Percentiles rank a stretch among this genome's conserved stretches.
phyloP scores from a whole-genome alignment of 2,113 vertebrate species.

The Psophia crepitans region DNA sequence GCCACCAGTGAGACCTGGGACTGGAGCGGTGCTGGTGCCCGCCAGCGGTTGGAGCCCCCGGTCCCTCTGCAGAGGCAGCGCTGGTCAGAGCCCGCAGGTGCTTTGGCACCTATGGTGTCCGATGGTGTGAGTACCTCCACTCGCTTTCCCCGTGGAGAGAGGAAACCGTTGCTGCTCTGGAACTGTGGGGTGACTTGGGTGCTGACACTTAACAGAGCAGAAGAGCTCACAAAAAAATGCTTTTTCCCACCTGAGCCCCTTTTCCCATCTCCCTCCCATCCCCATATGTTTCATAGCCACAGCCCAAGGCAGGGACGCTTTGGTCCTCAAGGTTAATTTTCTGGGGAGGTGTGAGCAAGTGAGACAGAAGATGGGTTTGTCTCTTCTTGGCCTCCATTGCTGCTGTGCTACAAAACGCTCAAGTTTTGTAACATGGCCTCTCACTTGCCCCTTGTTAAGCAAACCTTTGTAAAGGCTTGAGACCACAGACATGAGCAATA shows the following conservation, averaged over 20 bases:
- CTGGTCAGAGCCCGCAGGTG: neutral
- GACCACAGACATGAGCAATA: conserved; percentile 17
- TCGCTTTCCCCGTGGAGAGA: neutral
- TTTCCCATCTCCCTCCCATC: conserved; percentile 27
- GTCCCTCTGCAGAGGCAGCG: neutral
- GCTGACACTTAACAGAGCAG: neutral
- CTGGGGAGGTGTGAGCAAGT: conserved; percentile 17
- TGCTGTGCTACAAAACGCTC: neutral
- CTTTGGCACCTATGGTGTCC: neutral
- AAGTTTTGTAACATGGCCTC: conserved; percentile 14
- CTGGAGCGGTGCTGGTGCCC: neutral
- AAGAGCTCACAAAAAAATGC: neutral
- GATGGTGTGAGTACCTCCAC: neutral
- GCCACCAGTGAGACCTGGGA: neutral
- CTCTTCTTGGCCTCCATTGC: neutral
- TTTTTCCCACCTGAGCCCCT: neutral
- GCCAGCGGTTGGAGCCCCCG: neutral
- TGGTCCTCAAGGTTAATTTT: neutral
- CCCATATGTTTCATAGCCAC: neutral
- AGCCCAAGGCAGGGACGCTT: neutral
- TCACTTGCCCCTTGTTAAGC: conserved; percentile 57
- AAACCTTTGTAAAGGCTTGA: conserved; percentile 71
- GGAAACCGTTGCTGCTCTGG: neutral
- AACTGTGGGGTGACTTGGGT: neutral
- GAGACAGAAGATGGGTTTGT: conserved; percentile 1